These are phyloP conservation scores for Mobula birostris DNA, from an alignment of 2,113 vertebrate species.

Conservation along the genomic window DNA sequence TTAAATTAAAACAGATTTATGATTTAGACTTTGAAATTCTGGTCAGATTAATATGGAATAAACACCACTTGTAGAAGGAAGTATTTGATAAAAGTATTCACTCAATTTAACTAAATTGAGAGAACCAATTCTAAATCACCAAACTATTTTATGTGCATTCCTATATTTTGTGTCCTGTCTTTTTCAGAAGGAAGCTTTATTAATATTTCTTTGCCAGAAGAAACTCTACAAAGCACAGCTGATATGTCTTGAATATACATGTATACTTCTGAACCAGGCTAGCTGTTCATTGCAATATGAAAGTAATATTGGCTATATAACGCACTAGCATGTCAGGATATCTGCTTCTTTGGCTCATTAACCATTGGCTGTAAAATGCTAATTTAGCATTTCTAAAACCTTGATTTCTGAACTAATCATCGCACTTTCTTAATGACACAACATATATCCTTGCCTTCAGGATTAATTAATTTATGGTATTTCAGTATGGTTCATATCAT, in stretches of 20 bases:
- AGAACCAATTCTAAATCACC: background rate
- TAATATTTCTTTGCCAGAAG: background rate
- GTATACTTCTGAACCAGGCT: background rate
- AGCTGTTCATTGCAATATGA: background rate
- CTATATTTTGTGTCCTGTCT: background rate
- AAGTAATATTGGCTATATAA: background rate
- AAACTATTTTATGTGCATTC: background rate
- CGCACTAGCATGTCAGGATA: background rate
- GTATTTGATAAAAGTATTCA: background rate
- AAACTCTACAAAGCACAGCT: background rate
- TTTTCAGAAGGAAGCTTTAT: background rate
- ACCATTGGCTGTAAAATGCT: background rate
- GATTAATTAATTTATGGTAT: background rate
- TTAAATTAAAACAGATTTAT: background rate
- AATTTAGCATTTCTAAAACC: background rate
- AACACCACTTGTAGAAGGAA: background rate
- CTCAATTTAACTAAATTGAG: background rate
- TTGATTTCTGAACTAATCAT: slow-evolving; percentile 8
- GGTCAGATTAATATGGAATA: background rate
- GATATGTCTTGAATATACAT: background rate
- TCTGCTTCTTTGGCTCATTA: background rate
- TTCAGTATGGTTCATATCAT: background rate
- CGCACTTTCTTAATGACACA: background rate
- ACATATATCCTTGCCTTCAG: background rate
- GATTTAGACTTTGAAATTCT: background rate